Percentiles rank a stretch among this genome's conserved stretches.
phyloP scores from a whole-genome alignment of 2,113 vertebrate genomes.

The Pseudolaguvia tuberculata region DNA sequence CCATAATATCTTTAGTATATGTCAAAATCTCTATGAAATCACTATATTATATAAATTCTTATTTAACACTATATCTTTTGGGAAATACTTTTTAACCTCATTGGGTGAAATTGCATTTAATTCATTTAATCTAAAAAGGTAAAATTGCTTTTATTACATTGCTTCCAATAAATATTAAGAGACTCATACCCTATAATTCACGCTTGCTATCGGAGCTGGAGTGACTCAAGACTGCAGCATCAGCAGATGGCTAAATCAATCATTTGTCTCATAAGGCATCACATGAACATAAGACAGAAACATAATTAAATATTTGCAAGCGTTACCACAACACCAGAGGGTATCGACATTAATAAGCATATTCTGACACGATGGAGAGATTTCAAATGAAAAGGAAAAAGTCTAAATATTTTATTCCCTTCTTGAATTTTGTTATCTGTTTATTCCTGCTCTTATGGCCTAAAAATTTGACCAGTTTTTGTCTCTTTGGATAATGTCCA shows the following conservation, averaged over 20 bases:
- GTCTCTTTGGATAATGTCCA: conserved; percentile 34
- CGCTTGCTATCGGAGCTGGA: conserved; percentile 52
- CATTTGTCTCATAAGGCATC: conserved; percentile 60
- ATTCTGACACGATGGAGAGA: conserved; percentile 36
- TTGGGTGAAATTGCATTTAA: conserved; percentile 49
- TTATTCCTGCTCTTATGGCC: conserved; percentile 36
- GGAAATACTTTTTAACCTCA: conserved; percentile 18
- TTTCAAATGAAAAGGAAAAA: conserved; percentile 12
- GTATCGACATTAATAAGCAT: conserved; percentile 53
- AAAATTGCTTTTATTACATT: conserved; percentile 54
- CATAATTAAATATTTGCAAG: conserved; percentile 59
- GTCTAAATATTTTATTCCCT: conserved; percentile 31
- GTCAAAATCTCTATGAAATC: conserved; percentile 3
- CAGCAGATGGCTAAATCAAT: conserved; percentile 65
- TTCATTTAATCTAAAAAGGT: conserved; percentile 46
- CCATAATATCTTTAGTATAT: not conserved
- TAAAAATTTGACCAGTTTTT: conserved; percentile 40
- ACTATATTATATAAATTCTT: conserved; percentile 28
- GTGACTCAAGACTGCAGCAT: conserved; percentile 60
- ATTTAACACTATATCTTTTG: conserved; percentile 48
- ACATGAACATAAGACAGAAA: conserved; percentile 61
- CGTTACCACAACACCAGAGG: conserved; percentile 46
- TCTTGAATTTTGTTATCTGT: conserved; percentile 46
- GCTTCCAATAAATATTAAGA: conserved; percentile 47
- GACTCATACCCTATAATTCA: conserved; percentile 47